Evolutionary conservation across 1,140 invertebrate genomes (phyloP), one percentile per base, ranked within the genome.

Genomic region (Manduca sexta): DNA sequence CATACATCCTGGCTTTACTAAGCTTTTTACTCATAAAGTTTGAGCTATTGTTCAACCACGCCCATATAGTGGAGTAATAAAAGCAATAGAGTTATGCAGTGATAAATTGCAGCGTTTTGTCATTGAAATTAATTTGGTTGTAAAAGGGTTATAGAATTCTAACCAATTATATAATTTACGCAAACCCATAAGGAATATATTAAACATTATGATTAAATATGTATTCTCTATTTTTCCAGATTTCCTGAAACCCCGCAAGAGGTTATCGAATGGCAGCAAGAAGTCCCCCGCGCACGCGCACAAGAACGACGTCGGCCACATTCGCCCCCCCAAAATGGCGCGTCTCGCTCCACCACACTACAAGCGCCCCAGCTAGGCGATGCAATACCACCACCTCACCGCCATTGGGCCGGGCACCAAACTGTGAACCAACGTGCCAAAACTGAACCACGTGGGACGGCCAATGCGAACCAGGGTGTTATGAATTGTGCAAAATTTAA

Each of bases 191-290:
- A n/a, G n/a, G n/a, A n/a, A n/a, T n/a, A n/a, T n/a, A n/a, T n/a
- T n/a, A n/a, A n/a, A n/a, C n/a, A n/a, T n/a, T n/a, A 26, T 26
- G 21, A 26, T 26, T 26, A 5, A 5, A 26, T 5, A 5, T 26
- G 21, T 29, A 16, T 45, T 54, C 48, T 65, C 12, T 49, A 42
- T 61, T 21, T 64, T 85, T 85, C 37, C 82, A 85, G 82, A 85
- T 77, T 85, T 82, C 78, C 64, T 85, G 67, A 85, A 83, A 49
- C 78, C 79, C 5, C 78, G 79, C 50, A 85, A 85, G 59, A 72
- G 79, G 63, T 56, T 80, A 56, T 67, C 82, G 29, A 66, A 35
- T 40, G 74, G 56, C 50, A 73, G 72, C 10, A 83, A 83, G 67
- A 85, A 85, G 46, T 85, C 82, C 3, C 80, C 79, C 3, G 73